These are phyloP conservation scores for Platycheirus rosarum DNA, from an alignment of 2,888 invertebrate species.

Conservation along the genomic window DNA sequence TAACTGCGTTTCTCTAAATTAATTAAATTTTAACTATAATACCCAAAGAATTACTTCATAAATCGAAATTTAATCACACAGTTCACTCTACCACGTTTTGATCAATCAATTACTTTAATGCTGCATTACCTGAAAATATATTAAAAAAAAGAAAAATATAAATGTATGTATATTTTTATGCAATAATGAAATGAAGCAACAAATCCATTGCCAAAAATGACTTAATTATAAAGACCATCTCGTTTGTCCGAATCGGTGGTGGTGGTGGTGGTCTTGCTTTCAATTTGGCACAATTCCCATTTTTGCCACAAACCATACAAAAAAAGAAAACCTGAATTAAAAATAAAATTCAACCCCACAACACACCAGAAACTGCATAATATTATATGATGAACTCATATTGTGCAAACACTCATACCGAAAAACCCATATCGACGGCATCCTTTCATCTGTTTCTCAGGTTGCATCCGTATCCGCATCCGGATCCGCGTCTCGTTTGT, in stretches of 20 bases:
- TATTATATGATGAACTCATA: conserved; percentile 1
- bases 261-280: conserved; percentile 15
- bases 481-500: neutral
- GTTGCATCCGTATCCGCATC: conserved; percentile 26
- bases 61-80: neutral
- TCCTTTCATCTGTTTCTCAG: conserved; percentile 35
- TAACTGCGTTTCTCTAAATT: too few species aligned
- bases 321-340: neutral
- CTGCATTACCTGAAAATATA: neutral
- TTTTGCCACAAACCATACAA: neutral
- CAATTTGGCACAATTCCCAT: conserved; percentile 63
- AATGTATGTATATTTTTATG: conserved; percentile 5
- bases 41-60: too few species aligned
- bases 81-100: neutral
- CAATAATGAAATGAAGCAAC: conserved; percentile 49
- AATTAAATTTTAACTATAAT: too few species aligned
- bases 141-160: conserved; percentile 5
- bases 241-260: neutral
- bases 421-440: conserved; percentile 13
- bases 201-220: conserved; percentile 54
- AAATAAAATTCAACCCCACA: conserved; percentile 15
- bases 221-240: conserved; percentile 56
- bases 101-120: conserved; percentile 10
- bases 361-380: conserved; percentile 1
- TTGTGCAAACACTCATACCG: conserved; percentile 4